These are phyloP conservation scores for Amphiprion clarkii DNA, from an alignment of 2,797 vertebrate genomes.

Conservation along the genomic window DNA sequence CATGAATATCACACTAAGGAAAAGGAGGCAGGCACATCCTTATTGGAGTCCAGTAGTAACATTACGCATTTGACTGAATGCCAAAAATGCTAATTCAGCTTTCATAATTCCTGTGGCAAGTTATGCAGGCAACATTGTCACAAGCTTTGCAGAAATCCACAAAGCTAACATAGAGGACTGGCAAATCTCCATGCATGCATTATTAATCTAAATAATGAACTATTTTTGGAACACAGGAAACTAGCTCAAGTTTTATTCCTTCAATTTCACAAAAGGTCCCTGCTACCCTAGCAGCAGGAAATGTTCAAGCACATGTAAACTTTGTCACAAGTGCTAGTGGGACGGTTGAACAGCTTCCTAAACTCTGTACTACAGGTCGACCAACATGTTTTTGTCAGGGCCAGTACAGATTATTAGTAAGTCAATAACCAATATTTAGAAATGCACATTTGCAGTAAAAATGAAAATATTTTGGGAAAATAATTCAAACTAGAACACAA, in stretches of 20 bases:
- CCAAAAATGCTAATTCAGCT: constrained; percentile 37
- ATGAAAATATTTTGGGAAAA: too few species aligned
- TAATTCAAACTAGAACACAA: too few species aligned
- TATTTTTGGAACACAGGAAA: constrained; percentile 20
- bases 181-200: constrained; percentile 23
- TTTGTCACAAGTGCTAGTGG: neutral
- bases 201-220: constrained; percentile 28
- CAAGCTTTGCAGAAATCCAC: constrained; percentile 31
- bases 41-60: neutral
- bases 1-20: constrained; percentile 33
- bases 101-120: constrained; percentile 28
- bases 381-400: too few species aligned
- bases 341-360: neutral
- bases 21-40: constrained; percentile 4
- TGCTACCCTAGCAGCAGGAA: neutral
- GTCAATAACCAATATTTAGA: too few species aligned
- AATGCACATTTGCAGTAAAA: too few species aligned
- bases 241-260: neutral
- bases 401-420: too few species aligned
- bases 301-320: neutral
- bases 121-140: constrained; percentile 10
- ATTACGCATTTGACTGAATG: constrained; percentile 25
- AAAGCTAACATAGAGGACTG: constrained; percentile 27
- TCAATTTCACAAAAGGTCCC: neutral
- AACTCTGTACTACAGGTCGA: neutral